Percentiles rank a stretch among this genome's conserved stretches.
These are phyloP conservation scores for Neodon shergylaensis DNA, from an alignment of 2,113 vertebrate genomes.

Conservation along the genomic window DNA sequence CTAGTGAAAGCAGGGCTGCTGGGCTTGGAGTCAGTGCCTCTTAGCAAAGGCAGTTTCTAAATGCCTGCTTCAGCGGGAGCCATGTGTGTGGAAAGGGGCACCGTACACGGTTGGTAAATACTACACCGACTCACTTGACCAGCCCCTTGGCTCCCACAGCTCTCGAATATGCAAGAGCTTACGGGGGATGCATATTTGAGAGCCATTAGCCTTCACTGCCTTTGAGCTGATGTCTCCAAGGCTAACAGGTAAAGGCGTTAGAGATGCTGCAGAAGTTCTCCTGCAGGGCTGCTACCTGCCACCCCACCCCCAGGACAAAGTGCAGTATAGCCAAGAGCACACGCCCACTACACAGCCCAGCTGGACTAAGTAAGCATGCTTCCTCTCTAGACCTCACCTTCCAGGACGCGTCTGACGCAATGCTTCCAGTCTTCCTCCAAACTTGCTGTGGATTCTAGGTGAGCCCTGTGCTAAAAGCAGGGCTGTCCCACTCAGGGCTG, in stretches of 20 bases:
- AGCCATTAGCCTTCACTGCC: not conserved
- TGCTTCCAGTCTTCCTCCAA: not conserved
- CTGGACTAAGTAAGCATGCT: fast-evolving
- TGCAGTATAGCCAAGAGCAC: no score
- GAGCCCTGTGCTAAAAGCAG: not conserved
- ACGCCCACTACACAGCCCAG: not conserved
- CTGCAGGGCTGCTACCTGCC: not conserved
- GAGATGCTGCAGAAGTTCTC: not conserved
- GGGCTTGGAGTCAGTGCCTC: not conserved
- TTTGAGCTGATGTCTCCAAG: not conserved
- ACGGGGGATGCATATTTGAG: not conserved
- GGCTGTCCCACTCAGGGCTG: not conserved
- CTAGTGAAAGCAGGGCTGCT: not conserved
- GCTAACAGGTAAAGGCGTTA: not conserved
- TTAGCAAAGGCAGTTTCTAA: not conserved
- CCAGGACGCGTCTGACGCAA: not conserved
- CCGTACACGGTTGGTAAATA: not conserved
- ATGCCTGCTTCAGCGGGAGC: not conserved
- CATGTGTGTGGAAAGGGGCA: not conserved
- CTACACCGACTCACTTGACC: not conserved
- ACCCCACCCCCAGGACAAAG: not conserved
- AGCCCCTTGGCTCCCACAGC: not conserved
- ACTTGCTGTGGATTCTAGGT: not conserved
- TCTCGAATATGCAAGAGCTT: not conserved
- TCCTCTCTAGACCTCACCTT: not conserved